phyloP scores from a whole-genome alignment of 2,113 vertebrate genomes.

The Tonatia bakeri region DNA sequence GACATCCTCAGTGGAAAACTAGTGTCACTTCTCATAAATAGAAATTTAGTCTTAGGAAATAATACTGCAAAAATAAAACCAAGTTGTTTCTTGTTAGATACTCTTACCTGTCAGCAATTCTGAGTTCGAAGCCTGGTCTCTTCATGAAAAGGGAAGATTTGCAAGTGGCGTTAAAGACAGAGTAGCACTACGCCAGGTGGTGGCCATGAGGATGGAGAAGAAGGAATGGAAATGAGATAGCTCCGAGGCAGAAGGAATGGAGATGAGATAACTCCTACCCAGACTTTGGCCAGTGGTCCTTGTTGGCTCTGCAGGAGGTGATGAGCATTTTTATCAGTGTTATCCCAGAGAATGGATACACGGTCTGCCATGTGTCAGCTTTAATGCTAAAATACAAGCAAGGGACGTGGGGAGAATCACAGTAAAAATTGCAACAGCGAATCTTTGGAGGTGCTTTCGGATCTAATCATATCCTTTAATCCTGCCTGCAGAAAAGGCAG shows the following conservation, averaged over 20 bases:
- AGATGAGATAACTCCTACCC: accelerated
- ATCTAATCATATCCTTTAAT: background rate
- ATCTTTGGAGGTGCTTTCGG: background rate
- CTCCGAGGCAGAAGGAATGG: background rate
- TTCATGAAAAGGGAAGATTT: background rate
- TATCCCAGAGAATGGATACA: background rate
- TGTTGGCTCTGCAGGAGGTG: accelerated
- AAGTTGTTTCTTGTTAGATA: background rate
- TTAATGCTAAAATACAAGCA: background rate
- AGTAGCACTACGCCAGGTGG: background rate
- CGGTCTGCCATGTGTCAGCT: background rate
- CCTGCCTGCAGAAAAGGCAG: background rate
- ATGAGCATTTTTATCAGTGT: background rate
- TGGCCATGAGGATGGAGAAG: background rate
- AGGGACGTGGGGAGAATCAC: background rate
- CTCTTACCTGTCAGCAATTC: background rate
- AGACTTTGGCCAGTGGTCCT: background rate
- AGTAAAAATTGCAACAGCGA: background rate
- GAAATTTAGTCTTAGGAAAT: background rate
- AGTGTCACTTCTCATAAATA: background rate
- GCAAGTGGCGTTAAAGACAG: background rate
- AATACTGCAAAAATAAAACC: background rate
- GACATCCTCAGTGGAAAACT: background rate
- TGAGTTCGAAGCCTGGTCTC: background rate
- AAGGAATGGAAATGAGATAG: too few species aligned